A percentile compares a stretch with the other conserved stretches of the same genome.
Conservation (phyloP, 2,888 invertebrate species). For the Drosophila bunnanda region DNA sequence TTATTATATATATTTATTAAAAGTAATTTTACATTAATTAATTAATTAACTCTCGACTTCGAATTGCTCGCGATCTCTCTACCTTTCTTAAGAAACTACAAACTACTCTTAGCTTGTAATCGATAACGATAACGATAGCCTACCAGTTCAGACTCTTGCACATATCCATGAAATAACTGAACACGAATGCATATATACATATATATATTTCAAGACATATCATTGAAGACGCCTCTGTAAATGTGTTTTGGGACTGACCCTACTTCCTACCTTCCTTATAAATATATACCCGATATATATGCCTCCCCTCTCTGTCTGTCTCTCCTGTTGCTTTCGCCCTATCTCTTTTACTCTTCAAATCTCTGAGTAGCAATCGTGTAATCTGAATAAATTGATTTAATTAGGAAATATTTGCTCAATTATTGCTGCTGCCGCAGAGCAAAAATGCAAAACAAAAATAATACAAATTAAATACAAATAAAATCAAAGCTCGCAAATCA, state of each 20-base stretch:
- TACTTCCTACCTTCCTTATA: not conserved
- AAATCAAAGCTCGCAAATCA: constrained; percentile 36
- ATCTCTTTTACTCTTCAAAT: constrained; percentile 1
- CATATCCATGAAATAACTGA: constrained; percentile 13
- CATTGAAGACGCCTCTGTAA: constrained; percentile 43
- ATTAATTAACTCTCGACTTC: constrained; percentile 30
- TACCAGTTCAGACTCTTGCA: constrained; percentile 15
- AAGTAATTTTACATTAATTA: constrained; percentile 3
- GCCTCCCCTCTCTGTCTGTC: not conserved
- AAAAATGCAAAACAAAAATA: constrained; percentile 29
- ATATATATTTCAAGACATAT: constrained; percentile 49
- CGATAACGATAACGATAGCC: constrained; percentile 23
- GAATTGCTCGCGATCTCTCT: constrained; percentile 22
- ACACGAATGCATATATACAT: constrained; percentile 8
- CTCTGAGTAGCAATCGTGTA: constrained; percentile 15
- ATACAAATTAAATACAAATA: constrained; percentile 21
- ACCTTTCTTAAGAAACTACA: constrained; percentile 23
- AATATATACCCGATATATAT: not conserved
- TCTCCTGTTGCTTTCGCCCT: not conserved
- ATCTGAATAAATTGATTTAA: constrained; percentile 33
- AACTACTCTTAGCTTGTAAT: constrained; percentile 29
- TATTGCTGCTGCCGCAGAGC: constrained; percentile 38
- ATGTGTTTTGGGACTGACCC: constrained; percentile 32
- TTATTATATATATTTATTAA: constrained; percentile 22
- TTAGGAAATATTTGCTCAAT: constrained; percentile 59